phyloP scores from a whole-genome alignment of 1,140 invertebrate genomes.

The Sinonovacula constricta region DNA sequence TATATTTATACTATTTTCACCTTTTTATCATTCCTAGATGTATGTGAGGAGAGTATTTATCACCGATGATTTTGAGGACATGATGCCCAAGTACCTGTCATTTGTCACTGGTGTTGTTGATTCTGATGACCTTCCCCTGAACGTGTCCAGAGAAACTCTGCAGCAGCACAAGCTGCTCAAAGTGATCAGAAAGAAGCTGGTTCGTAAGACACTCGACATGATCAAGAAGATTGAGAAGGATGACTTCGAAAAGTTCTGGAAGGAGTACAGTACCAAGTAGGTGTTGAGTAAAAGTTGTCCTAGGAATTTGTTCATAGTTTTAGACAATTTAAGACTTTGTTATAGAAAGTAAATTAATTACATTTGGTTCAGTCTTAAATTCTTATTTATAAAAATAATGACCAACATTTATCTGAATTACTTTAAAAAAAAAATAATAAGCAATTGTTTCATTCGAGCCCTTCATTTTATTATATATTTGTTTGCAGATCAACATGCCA shows the following conservation, averaged over 20 bases:
- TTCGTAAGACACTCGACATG: conserved; percentile 98
- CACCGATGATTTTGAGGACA: conserved; percentile 99
- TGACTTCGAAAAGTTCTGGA: conserved; percentile 97
- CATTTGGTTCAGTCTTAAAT: no score
- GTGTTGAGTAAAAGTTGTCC: conserved; percentile 65
- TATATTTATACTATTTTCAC: no score
- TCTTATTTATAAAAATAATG: no score
- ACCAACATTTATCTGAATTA: no score
- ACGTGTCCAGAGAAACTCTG: conserved; percentile 98
- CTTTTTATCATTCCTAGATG: conserved; percentile 81
- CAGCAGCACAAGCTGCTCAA: conserved; percentile 99
- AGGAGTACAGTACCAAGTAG: conserved; percentile 98
- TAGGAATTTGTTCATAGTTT: no score
- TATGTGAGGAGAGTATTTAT: conserved; percentile 99
- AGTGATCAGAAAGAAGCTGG: conserved; percentile 99
- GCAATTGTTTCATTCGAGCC: no score
- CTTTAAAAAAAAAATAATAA: no score
- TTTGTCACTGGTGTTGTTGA: conserved; percentile 98
- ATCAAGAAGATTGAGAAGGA: conserved; percentile 97
- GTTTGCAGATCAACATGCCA: no score
- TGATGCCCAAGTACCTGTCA: conserved; percentile 98
- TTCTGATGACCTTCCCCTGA: conserved; percentile 99
- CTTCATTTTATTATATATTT: no score
- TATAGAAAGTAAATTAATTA: no score
- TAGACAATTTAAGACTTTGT: no score